phyloP scores from a whole-genome alignment of 2,797 vertebrate species.

The Stomatorhinus walkeri region DNA sequence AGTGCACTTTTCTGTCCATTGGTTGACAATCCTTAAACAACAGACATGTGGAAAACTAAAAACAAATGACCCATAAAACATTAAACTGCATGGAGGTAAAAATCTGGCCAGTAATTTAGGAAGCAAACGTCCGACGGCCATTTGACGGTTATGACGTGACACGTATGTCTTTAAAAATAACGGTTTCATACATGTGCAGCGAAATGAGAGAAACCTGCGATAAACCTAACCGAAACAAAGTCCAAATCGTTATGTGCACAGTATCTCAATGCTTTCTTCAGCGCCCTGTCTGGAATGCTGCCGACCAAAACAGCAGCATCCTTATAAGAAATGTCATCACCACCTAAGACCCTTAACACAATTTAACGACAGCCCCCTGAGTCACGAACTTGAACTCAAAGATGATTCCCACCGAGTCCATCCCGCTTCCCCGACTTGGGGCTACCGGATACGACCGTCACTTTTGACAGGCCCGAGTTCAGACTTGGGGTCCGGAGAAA shows the following conservation, averaged over 20 bases:
- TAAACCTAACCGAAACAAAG: conserved; percentile 21
- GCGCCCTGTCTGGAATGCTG: not conserved
- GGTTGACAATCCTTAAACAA: conserved; percentile 38
- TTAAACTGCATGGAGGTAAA: conserved; percentile 24
- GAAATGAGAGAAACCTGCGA: conserved; percentile 9
- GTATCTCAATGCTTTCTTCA: not conserved
- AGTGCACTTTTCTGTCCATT: conserved; percentile 62
- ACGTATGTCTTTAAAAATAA: not conserved
- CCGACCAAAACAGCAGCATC: not conserved
- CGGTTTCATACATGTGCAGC: conserved; percentile 20
- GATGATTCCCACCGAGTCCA: not conserved
- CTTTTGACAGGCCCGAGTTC: conserved; percentile 82
- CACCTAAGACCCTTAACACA: not conserved
- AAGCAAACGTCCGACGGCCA: conserved; percentile 24
- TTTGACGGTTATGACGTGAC: conserved; percentile 11
- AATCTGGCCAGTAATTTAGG: conserved; percentile 28
- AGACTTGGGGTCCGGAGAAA: conserved; percentile 90
- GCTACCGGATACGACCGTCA: conserved; percentile 92
- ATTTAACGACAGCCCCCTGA: not conserved
- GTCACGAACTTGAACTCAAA: conserved; percentile 28
- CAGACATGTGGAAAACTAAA: conserved; percentile 49
- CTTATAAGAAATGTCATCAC: not conserved
- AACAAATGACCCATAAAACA: conserved; percentile 35
- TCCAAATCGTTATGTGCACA: conserved; percentile 23
- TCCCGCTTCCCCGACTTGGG: not conserved